phyloP scores from a whole-genome alignment of 1,140 invertebrate genomes.

The Zophobas atratus region DNA sequence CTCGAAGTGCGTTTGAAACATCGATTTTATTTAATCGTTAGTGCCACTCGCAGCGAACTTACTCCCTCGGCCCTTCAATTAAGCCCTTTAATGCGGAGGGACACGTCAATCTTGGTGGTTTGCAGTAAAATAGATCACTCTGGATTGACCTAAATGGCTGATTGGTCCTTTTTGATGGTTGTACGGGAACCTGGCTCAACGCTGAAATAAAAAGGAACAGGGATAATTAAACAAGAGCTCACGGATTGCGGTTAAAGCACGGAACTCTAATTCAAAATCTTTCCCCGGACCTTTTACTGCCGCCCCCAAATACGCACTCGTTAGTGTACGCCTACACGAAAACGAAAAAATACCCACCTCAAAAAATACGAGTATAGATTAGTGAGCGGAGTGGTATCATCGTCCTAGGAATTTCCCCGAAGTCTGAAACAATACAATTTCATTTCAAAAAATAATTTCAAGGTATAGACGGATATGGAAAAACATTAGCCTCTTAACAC shows the following conservation, averaged over 20 bases:
- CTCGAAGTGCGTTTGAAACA: slow-evolving; percentile 15
- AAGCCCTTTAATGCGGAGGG: slow-evolving; percentile 21
- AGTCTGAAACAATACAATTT: too few species aligned
- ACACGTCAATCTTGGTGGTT: slow-evolving; percentile 7
- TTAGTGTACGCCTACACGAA: too few species aligned
- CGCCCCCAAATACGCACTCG: too few species aligned
- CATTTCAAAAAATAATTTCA: too few species aligned
- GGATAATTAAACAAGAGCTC: background rate
- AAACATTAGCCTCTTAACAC: too few species aligned
- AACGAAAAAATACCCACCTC: too few species aligned
- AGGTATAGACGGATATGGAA: too few species aligned
- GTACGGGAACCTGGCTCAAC: background rate
- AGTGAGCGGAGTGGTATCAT: too few species aligned
- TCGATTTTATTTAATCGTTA: slow-evolving; percentile 32
- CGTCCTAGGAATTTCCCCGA: too few species aligned
- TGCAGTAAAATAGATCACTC: slow-evolving; percentile 11
- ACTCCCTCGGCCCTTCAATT: slow-evolving; percentile 17
- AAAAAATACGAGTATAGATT: too few species aligned
- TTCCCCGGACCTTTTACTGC: background rate
- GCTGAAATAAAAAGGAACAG: background rate
- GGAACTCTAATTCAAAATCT: too few species aligned
- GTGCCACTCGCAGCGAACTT: slow-evolving; percentile 16
- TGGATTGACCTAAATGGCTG: slow-evolving; percentile 18
- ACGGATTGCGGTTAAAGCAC: background rate
- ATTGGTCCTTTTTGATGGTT: slow-evolving; percentile 6